These are phyloP conservation scores for Aramus guarauna DNA, from an alignment of 2,113 vertebrate genomes.

Conservation along the genomic window DNA sequence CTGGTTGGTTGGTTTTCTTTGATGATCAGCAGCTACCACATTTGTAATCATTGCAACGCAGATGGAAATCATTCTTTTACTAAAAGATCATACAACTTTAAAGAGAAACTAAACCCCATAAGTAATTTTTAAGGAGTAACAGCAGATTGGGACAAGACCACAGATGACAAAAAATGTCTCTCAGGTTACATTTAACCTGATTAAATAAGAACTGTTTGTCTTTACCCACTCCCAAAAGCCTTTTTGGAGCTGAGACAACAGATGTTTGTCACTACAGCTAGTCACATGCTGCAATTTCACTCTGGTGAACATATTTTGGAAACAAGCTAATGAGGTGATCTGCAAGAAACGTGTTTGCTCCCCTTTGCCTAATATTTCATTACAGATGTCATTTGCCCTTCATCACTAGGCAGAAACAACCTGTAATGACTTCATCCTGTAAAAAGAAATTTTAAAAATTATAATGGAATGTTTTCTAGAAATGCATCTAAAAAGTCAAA, in stretches of 20 bases:
- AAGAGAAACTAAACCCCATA: constrained; percentile 29
- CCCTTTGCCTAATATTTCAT: constrained; percentile 77
- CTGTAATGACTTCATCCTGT: constrained; percentile 26
- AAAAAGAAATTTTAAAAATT: background rate
- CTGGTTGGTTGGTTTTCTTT: background rate
- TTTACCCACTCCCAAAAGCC: constrained; percentile 68
- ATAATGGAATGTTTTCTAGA: background rate
- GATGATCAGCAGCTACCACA: background rate
- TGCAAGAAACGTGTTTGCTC: constrained; percentile 62
- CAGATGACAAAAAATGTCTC: constrained; percentile 48
- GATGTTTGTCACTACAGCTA: constrained; percentile 78
- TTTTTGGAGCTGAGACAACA: constrained; percentile 77
- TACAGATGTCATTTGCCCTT: constrained; percentile 73
- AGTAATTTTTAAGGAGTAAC: constrained; percentile 52
- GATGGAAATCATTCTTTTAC: constrained; percentile 54
- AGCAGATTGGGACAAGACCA: constrained; percentile 15
- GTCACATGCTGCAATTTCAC: constrained; percentile 59
- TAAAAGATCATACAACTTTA: constrained; percentile 34
- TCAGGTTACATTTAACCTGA: constrained; percentile 60
- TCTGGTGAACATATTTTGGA: constrained; percentile 54
- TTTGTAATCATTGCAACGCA: constrained; percentile 42
- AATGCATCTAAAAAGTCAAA: constrained; percentile 4
- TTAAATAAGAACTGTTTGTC: constrained; percentile 57
- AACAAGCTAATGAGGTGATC: constrained; percentile 69
- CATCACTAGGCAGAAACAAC: constrained; percentile 71